Base-by-base conservation (phyloP, 2,797 vertebrate species). In the Enteromius viviparus region DNA sequence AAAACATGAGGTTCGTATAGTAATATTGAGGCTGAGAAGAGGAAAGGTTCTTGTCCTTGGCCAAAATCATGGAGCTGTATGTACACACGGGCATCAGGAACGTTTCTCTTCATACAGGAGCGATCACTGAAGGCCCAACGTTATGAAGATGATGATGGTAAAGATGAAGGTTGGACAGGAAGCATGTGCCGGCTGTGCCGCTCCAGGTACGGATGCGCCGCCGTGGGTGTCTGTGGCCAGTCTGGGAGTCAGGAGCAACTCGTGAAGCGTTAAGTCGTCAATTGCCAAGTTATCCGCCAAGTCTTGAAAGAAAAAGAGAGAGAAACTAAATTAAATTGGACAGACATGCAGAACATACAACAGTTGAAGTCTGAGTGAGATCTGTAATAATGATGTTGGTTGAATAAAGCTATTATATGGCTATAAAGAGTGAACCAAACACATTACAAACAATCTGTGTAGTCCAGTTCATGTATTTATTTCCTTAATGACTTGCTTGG, bases 221-320 rank as follows among this genome's bases (percentile, higher is more conserved):
- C 90, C 92, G 0, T 89, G 87, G 0, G 89, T 87, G 12, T 89
- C 92, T 2, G 92, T 89, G 84, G 93, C 91, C 87, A 94, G 69
- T 49, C 86, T 89, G 26, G 95, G 94, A 85, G 94, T 95, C 89
- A 95, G 86, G 86, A 96, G 92, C 91, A 95, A 92, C 91, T 96
- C 94, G 82, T 95, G 94, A 90, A 95, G 95, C 86, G 91, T 94
- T 90, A 95, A 92, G 92, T 95, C 94, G 2, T 96, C 95, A 90
- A 95, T 94, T 5, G 92, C 93, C 90, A 95, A 89, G 90, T 95
- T 94, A 85, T 95, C 94, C 0, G 93, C 93, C 6, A 95, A 91
- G 87, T 95, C 95, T 96, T 88, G 76, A 86, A 64, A 77, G 72
- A 80, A 51, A 87, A 81, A 89, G 71, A 88, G 78, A 62, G 15